phyloP scores from a whole-genome alignment of 2,888 invertebrate genomes.

The Ganaspis brasiliensis region DNA sequence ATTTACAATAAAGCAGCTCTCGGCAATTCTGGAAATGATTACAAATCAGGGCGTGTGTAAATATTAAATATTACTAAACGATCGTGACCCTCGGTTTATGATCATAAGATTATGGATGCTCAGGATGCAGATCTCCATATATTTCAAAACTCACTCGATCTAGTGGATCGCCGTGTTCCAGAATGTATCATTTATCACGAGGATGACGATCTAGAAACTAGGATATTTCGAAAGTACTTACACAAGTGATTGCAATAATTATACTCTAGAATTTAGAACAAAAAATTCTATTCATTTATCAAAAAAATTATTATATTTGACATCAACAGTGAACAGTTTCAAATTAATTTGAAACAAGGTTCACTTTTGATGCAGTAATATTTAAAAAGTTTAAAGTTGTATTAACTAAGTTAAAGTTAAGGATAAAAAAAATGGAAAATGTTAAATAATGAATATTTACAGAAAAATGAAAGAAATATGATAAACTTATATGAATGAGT shows the following conservation, averaged over 20 bases:
- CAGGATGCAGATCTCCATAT: neutral
- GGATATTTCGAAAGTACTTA: slow-evolving; percentile 50
- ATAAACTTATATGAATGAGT: no score
- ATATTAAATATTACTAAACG: neutral
- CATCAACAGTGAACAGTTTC: no score
- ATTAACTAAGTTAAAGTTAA: no score
- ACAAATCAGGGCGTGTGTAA: neutral
- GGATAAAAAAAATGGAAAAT: no score
- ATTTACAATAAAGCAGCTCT: neutral
- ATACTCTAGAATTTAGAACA: neutral
- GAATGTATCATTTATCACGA: slow-evolving; percentile 50
- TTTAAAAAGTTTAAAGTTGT: no score
- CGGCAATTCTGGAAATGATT: neutral
- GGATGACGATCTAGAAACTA: slow-evolving; percentile 46
- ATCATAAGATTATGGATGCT: slow-evolving; percentile 26
- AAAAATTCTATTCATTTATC: neutral
- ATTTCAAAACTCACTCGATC: slow-evolving; percentile 29
- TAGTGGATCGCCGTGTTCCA: slow-evolving; percentile 58
- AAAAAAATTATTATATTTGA: no score
- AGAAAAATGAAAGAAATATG: no score
- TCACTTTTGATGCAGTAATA: no score
- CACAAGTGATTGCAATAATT: slow-evolving; percentile 5
- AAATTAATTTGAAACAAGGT: no score
- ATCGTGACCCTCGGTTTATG: neutral
- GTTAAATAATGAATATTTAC: no score